phyloP scores from a whole-genome alignment of 2,113 vertebrate species.

The Ophthalmolycus amberensis region DNA sequence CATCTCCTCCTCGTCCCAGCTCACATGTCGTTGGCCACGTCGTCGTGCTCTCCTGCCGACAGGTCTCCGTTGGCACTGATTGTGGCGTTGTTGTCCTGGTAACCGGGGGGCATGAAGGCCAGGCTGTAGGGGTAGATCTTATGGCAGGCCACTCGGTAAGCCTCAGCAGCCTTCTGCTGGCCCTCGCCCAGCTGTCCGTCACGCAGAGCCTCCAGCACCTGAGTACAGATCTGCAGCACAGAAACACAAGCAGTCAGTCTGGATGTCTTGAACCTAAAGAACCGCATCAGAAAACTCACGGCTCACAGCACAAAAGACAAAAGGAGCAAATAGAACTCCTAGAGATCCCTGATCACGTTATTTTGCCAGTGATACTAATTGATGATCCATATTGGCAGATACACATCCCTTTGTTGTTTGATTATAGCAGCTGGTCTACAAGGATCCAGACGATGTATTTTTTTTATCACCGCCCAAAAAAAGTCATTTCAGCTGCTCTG shows the following conservation, averaged over 20 bases:
- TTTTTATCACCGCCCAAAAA: no score
- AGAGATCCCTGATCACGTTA: no score
- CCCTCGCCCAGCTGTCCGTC: conserved; percentile 90
- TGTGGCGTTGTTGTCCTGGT: conserved; percentile 91
- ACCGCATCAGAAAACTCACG: background rate
- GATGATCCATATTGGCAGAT: no score
- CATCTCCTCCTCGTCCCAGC: conserved; percentile 22
- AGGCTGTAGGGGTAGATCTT: conserved; percentile 93
- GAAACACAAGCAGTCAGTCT: conserved; percentile 65
- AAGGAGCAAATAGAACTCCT: no score
- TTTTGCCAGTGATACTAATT: no score
- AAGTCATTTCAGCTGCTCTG: no score
- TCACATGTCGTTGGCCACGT: conserved; percentile 97
- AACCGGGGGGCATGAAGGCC: conserved; percentile 95
- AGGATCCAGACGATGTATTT: no score
- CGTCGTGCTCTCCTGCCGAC: conserved; percentile 89
- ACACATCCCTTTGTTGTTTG: no score
- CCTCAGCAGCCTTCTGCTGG: conserved; percentile 89
- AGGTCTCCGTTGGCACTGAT: conserved; percentile 92
- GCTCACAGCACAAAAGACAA: background rate
- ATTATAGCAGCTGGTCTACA: no score
- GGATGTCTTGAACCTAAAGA: background rate
- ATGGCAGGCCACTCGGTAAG: conserved; percentile 92
- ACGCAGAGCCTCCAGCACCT: conserved; percentile 91
- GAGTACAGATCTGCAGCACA: conserved; percentile 88